A percentile compares a stretch with the other conserved stretches of the same genome.
phyloP scores from a whole-genome alignment of 2,888 invertebrate genomes.

The Resseliella maxima region DNA sequence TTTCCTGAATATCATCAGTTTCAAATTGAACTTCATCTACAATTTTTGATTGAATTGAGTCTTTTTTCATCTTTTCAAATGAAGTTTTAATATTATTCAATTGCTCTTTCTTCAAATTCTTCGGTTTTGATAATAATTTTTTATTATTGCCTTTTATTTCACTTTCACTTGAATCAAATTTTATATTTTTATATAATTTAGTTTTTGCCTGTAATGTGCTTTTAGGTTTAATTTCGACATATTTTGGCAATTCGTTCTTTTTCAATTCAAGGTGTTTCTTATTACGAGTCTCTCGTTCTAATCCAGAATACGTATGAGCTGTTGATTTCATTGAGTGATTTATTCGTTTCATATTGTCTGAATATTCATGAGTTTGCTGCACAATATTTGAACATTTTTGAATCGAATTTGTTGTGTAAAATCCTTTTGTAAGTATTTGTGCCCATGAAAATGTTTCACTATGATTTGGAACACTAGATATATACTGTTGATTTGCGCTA shows the following conservation, averaged over 20 bases:
- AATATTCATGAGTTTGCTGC: neutral
- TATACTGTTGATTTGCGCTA: neutral
- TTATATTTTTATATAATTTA: neutral
- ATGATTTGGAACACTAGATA: neutral
- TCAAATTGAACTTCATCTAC: too few species aligned
- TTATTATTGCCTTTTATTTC: neutral
- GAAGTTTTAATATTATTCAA: too few species aligned
- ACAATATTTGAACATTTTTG: conserved; percentile 60
- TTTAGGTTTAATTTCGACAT: neutral
- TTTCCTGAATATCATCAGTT: too few species aligned
- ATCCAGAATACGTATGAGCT: neutral
- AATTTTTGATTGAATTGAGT: too few species aligned
- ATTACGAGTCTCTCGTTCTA: neutral
- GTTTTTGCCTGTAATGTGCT: neutral
- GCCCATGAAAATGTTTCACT: conserved; percentile 73
- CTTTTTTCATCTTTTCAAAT: too few species aligned
- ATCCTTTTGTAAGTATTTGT: conserved; percentile 77
- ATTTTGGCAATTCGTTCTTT: neutral
- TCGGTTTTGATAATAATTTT: neutral
- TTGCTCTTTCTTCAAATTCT: neutral
- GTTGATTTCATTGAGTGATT: neutral
- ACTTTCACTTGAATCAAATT: neutral
- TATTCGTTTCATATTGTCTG: neutral
- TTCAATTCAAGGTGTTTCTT: neutral
- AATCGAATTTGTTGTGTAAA: conserved; percentile 69